Base-by-base conservation (phyloP, 2,113 vertebrate genomes). In the Cebus imitator region DNA sequence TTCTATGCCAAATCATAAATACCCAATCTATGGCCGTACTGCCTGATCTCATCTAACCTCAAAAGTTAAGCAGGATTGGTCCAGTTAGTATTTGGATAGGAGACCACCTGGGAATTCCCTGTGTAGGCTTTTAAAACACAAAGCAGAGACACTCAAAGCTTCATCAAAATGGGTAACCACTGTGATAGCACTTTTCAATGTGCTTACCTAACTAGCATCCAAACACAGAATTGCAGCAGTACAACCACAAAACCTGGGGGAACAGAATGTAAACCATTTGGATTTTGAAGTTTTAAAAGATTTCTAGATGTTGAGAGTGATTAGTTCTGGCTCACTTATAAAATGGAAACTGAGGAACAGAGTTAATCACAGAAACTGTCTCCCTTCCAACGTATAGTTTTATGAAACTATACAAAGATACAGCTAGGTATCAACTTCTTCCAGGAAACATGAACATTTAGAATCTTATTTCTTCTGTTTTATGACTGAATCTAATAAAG, bases 341-440 rank as follows among this genome's bases (percentile, higher is more conserved):
- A 81, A 64, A 48, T 35, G 55, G 27, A 96, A 96, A 45, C 70
- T 40, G 43, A 52, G 52, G 35, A 73, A 52, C 40, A 45, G 37
- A 87, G 35, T 3, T 75, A 57, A 79, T 68, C 79, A 43, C 30
- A 91, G 92, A 95, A 89, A 75, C 13, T 50, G 9, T 73, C 64
- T 94, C n/a, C 55, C 68, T 85, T 64, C 72, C 75, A 89, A 48
- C 5, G 0, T 48, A 70, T 14, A 45, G 11, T 70, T 86, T 79
- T 80, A 91, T 57, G 21, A 92, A 97, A 94, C 48, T 87, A 78
- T 43, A 93, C 40, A 97, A 94, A 97, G 43, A 87, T 80, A 96
- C 35, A 97, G 8, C 79, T 52, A 92, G 76, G 76, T 92, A 81
- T 40, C 64, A 96, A 78, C 80, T 94, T 94, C 75, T 96, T 97